These are phyloP conservation scores for Athene noctua DNA, from an alignment of 2,113 vertebrate species.

Conservation along the genomic window DNA sequence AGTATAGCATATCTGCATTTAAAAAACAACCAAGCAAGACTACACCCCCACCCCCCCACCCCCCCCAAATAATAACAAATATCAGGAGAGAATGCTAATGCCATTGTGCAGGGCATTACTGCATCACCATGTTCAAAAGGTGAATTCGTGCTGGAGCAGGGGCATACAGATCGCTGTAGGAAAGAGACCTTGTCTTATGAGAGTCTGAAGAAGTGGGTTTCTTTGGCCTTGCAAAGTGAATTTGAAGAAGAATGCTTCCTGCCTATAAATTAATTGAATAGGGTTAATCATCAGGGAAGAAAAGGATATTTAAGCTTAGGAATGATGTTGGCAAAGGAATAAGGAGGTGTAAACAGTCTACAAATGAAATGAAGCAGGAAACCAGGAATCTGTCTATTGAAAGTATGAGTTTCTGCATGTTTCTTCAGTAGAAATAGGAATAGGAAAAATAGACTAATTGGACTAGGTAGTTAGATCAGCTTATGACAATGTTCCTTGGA, in stretches of 20 bases:
- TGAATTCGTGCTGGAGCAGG: neutral
- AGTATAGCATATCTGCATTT: neutral
- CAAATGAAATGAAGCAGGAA: neutral
- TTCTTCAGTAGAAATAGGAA: neutral
- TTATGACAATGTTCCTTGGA: neutral
- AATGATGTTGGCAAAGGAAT: neutral
- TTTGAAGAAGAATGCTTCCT: slow-evolving; percentile 5
- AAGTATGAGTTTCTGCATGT: neutral
- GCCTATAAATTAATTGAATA: neutral
- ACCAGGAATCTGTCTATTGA: neutral
- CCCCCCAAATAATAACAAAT: neutral
- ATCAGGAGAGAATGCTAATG: neutral
- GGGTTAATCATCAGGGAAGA: neutral
- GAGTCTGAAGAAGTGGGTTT: neutral
- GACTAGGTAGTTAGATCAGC: neutral
- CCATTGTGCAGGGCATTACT: neutral
- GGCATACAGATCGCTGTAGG: neutral
- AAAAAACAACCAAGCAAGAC: neutral
- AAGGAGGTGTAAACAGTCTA: neutral
- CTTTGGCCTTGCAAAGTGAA: neutral
- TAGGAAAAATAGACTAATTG: neutral
- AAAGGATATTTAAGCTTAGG: neutral
- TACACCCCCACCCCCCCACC: fast-evolving
- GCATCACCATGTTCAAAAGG: neutral
- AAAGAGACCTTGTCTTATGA: neutral